Base-by-base conservation (phyloP, 2,888 invertebrate species). In the Volucella bombylans region DNA sequence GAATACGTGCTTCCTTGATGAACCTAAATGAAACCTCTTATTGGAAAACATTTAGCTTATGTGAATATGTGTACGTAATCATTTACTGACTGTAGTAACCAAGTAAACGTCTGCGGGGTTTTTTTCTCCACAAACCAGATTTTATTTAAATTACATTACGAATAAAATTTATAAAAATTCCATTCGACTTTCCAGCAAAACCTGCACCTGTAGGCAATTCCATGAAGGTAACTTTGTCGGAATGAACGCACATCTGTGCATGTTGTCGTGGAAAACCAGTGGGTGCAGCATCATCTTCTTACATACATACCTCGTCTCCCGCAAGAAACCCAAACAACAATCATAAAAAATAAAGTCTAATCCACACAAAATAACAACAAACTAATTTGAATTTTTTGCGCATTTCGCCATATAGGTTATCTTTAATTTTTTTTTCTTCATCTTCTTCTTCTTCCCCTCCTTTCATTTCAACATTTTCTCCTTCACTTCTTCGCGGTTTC, bases 321-420 rank as follows among this genome's bases (percentile, higher is more conserved):
- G 23, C 23, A 39, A 69, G 23, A 54, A 38, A 65, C 64, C 64
- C 45, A 41, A 23, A 69, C 39, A 49, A 47, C 23, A 31, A 38
- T 9, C 12, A 31, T 31, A 31, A 67, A 59, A 67, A 23, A 49
- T 14, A 4, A 11, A 4, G n/a, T n/a, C 15, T 47, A 45, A 8
- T 52, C 72, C 11, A 43, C 74, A 74, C 55, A 49, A 69, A 74
- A 85, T 80, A 85, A 85, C 43, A 77, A 85, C 55, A 81, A 76
- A 77, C 67, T 68, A 57, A 54, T 85, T 85, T 85, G 62, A 85
- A 77, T 85, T 81, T 78, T 85, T 85, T 81, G 80, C 85, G 80
- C 72, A 85, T 85, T 76, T 64, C 76, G 81, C 85, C 76, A 77
- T 85, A 62, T 72, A 80, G 80, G 81, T 81, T 85, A 85, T 80